Percentiles rank a stretch among this genome's conserved stretches.
phyloP scores from a whole-genome alignment of 1,140 invertebrate species.

The Conus betulinus region DNA sequence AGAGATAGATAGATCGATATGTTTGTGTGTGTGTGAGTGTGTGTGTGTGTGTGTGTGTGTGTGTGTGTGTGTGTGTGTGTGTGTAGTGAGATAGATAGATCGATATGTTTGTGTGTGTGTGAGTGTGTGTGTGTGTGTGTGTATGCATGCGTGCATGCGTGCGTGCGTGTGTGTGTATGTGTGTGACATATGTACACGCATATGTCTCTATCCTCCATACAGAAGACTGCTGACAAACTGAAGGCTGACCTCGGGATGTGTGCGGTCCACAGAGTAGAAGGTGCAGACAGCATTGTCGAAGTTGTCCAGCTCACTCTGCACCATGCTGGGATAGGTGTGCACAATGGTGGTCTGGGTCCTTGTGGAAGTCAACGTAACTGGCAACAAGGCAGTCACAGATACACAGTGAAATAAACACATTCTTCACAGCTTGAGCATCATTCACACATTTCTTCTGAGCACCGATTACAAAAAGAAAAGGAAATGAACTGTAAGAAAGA shows the following conservation, averaged over 20 bases:
- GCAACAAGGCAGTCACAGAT: not conserved
- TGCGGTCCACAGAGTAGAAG: constrained; percentile 69
- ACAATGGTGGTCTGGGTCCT: constrained; percentile 70
- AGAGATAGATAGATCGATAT: no score
- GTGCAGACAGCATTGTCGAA: constrained; percentile 70
- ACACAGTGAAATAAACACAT: not conserved
- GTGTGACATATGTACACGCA: not conserved
- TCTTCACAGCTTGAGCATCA: no score
- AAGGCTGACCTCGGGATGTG: constrained; percentile 52
- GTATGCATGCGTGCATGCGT: no score
- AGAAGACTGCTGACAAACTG: no score
- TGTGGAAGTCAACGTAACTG: constrained; percentile 72
- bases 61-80: not conserved
- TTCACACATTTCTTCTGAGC: no score
- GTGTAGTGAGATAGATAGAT: not conserved
- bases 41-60: constrained; percentile 17
- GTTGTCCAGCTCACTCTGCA: constrained; percentile 65
- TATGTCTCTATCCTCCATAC: not conserved
- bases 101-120: not conserved
- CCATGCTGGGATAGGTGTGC: constrained; percentile 72
- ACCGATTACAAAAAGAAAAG: no score
- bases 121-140: not conserved
- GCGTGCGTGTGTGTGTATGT: constrained; percentile 21
- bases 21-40: not conserved
- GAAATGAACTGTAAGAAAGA: no score